A percentile compares a stretch with the other conserved stretches of the same genome.
phyloP scores from a whole-genome alignment of 1,140 invertebrate species.

The Calycopis cecrops region DNA sequence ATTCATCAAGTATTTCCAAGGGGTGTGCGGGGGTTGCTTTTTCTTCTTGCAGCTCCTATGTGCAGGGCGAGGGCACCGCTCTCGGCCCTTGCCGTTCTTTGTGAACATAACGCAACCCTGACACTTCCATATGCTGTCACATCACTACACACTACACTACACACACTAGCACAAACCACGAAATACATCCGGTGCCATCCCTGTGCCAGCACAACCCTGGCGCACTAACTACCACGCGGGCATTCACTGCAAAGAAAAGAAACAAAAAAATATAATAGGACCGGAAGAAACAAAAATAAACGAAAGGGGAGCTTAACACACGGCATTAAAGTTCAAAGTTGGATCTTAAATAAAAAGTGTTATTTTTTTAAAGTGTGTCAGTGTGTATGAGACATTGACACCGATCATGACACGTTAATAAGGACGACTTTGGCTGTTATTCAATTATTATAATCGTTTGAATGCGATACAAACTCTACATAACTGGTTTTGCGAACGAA shows the following conservation, averaged over 20 bases:
- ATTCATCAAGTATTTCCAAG: slow-evolving; percentile 76
- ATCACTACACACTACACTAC: slow-evolving; percentile 52
- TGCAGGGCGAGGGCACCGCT: slow-evolving; percentile 60
- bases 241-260: slow-evolving; percentile 71
- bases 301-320: slow-evolving; percentile 24
- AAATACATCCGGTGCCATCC: slow-evolving; percentile 62
- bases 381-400: slow-evolving; percentile 8
- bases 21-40: slow-evolving; percentile 67
- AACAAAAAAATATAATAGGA: slow-evolving; percentile 61
- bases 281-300: slow-evolving; percentile 43
- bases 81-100: slow-evolving; percentile 63
- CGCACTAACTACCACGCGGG: slow-evolving; percentile 42
- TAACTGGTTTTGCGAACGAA: too few species aligned
- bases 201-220: slow-evolving; percentile 18
- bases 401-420: background rate
- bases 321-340: too few species aligned
- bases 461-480: too few species aligned
- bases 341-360: too few species aligned
- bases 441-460: background rate
- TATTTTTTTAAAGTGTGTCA: background rate
- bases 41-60: slow-evolving; percentile 69
- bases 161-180: slow-evolving; percentile 52
- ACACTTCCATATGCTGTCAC: slow-evolving; percentile 67
- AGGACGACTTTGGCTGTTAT: slow-evolving; percentile 4
- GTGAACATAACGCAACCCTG: slow-evolving; percentile 66